A percentile compares a stretch with the other conserved stretches of the same genome.
Evolutionary conservation across 2,113 vertebrate species (phyloP).

Genomic region (Gnathonemus echidnorhynchus): DNA sequence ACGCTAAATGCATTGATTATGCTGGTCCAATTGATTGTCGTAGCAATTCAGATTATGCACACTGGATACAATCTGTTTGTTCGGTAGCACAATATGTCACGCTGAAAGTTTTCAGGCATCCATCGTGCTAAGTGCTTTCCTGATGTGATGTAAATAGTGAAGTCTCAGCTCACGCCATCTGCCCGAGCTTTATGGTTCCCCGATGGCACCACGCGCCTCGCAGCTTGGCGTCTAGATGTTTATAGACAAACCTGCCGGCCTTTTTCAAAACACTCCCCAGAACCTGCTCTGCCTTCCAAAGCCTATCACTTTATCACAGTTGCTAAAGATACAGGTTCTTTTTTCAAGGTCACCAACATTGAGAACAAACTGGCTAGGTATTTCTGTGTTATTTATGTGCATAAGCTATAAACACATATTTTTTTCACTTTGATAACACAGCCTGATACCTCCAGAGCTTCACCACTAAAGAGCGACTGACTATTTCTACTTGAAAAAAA

Average conservation of each 20-base stretch:
- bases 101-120: slow-evolving; percentile 26
- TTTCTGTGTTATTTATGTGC: background rate
- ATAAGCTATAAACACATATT: background rate
- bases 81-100: slow-evolving; percentile 25
- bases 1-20: background rate
- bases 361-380: background rate
- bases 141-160: slow-evolving; percentile 30
- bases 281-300: background rate
- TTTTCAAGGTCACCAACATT: background rate
- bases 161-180: slow-evolving; percentile 41
- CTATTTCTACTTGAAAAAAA: background rate
- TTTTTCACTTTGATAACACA: background rate
- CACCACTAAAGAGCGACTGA: background rate
- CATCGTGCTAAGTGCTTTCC: slow-evolving; percentile 40
- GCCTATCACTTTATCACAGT: background rate
- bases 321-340: background rate
- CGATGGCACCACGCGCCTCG: slow-evolving; percentile 26
- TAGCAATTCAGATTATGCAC: slow-evolving; percentile 46
- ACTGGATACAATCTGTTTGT: slow-evolving; percentile 33
- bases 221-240: slow-evolving; percentile 11
- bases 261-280: background rate
- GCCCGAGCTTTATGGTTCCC: slow-evolving; percentile 36
- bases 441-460: background rate
- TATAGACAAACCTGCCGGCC: background rate
- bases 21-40: slow-evolving; percentile 32